Evolutionary conservation across 1,140 invertebrate species (phyloP).

Genomic region (Acromyrmex heyeri): DNA sequence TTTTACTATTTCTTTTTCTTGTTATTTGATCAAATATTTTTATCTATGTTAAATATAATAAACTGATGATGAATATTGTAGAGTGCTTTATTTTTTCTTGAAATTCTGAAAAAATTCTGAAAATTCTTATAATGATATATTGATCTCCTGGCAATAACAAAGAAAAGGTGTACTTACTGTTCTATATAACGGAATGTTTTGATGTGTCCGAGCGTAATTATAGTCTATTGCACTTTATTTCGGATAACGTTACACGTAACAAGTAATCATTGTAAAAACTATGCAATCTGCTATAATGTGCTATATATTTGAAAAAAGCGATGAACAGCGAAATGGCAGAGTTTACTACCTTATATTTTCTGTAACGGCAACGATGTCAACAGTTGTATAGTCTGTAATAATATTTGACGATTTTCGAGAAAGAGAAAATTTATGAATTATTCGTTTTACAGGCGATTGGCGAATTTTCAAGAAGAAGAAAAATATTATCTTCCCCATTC

Average conservation of each 20-base stretch:
- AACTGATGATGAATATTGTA: not conserved
- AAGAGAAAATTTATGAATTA: not conserved
- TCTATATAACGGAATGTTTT: slow-evolving; percentile 36
- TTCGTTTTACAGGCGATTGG: slow-evolving; percentile 71
- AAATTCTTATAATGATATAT: not conserved
- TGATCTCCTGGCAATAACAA: slow-evolving; percentile 8
- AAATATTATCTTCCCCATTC: slow-evolving; percentile 88
- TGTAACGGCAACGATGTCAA: slow-evolving; percentile 42
- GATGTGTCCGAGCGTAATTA: slow-evolving; percentile 7
- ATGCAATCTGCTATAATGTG: slow-evolving; percentile 27
- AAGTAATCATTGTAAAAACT: slow-evolving; percentile 41
- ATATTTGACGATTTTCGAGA: not conserved
- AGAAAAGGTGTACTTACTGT: slow-evolving; percentile 28
- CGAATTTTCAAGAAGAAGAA: slow-evolving; percentile 88
- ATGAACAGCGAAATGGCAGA: slow-evolving; percentile 36
- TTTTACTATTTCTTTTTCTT: not conserved
- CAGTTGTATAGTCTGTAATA: not conserved
- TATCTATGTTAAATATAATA: not conserved
- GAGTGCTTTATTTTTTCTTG: not conserved
- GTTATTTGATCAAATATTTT: not conserved
- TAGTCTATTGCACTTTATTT: slow-evolving; percentile 34
- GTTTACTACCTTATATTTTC: slow-evolving; percentile 37
- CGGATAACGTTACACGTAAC: slow-evolving; percentile 52
- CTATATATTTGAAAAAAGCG: slow-evolving; percentile 16
- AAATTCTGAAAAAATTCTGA: not conserved